These are phyloP conservation scores for Oncorhynchus gorbuscha DNA, from an alignment of 2,113 vertebrate species.

Conservation along the genomic window DNA sequence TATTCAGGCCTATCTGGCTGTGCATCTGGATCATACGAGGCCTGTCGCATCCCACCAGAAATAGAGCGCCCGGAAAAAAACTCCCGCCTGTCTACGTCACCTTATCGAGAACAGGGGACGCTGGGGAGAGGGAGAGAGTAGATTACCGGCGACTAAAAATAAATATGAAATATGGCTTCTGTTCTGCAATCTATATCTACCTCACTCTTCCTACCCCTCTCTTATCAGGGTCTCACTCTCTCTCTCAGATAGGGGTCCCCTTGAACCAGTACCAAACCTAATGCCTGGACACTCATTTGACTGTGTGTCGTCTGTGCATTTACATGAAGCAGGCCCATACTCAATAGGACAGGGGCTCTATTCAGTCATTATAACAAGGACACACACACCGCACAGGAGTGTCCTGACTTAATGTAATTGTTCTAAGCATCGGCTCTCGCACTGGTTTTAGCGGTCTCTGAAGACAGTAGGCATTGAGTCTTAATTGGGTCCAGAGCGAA, in stretches of 20 bases:
- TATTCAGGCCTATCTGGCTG: slow-evolving; percentile 28
- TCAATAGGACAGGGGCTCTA: not conserved
- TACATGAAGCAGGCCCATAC: not conserved
- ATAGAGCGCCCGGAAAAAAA: slow-evolving; percentile 61
- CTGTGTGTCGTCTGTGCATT: slow-evolving; percentile 9
- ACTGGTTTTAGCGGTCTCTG: slow-evolving; percentile 72
- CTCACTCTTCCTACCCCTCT: slow-evolving; percentile 14
- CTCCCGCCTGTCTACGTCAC: slow-evolving; percentile 55
- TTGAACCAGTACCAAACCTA: not conserved
- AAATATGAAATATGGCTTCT: slow-evolving; percentile 57
- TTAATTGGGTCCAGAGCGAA: slow-evolving; percentile 98
- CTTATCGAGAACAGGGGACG: slow-evolving; percentile 51
- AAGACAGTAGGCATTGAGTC: slow-evolving; percentile 72
- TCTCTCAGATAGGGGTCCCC: slow-evolving; percentile 8
- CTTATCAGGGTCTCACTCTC: slow-evolving; percentile 20
- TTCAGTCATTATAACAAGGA: slow-evolving; percentile 10
- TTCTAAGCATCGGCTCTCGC: slow-evolving; percentile 74
- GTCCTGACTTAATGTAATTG: slow-evolving; percentile 75
- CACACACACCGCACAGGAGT: slow-evolving; percentile 38
- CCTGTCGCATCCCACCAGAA: slow-evolving; percentile 48
- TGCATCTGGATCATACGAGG: slow-evolving; percentile 55
- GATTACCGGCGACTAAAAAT: slow-evolving; percentile 62
- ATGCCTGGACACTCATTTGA: slow-evolving; percentile 9
- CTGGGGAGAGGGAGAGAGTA: slow-evolving; percentile 43
- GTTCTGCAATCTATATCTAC: slow-evolving; percentile 39